Evolutionary conservation across 2,888 invertebrate genomes (phyloP).

Genomic region (Andrena fulva): DNA sequence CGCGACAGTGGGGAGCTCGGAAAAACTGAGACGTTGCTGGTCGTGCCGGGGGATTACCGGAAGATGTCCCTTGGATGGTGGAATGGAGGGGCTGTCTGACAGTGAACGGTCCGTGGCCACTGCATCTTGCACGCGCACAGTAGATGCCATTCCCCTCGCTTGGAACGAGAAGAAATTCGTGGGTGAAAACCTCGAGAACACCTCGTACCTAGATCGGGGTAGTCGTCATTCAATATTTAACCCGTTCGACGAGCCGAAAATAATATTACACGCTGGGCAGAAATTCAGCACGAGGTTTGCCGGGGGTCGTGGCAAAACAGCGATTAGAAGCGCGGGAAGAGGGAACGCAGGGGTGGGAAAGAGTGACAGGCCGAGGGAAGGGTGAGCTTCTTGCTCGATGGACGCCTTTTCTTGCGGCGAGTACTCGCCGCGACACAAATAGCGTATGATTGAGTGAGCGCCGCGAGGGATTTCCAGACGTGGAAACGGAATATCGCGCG

Average conservation of each 20-base stretch:
- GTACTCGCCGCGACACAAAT: constrained; percentile 79
- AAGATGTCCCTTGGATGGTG: constrained; percentile 36
- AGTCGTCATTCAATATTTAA: constrained; percentile 25
- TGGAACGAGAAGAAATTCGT: constrained; percentile 13
- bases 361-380: constrained; percentile 51
- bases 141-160: background rate
- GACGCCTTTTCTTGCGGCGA: constrained; percentile 75
- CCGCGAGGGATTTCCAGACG: constrained; percentile 65
- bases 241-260: constrained; percentile 9
- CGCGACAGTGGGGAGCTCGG: constrained; percentile 53
- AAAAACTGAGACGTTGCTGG: constrained; percentile 67
- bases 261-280: constrained; percentile 17
- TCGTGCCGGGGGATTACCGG: constrained; percentile 50
- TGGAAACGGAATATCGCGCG: constrained; percentile 59
- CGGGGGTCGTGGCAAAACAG: constrained; percentile 42
- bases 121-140: constrained; percentile 22
- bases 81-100: constrained; percentile 25
- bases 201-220: too few species aligned
- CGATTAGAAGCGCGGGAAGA: constrained; percentile 63
- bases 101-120: constrained; percentile 45
- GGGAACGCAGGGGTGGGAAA: constrained; percentile 1
- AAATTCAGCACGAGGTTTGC: constrained; percentile 28
- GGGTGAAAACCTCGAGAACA: background rate
- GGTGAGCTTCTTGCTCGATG: constrained; percentile 78
- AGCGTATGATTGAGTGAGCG: constrained; percentile 66